Percentiles rank a stretch among this genome's conserved stretches.
phyloP scores from a whole-genome alignment of 2,113 vertebrate species.

The Pteronura brasiliensis region DNA sequence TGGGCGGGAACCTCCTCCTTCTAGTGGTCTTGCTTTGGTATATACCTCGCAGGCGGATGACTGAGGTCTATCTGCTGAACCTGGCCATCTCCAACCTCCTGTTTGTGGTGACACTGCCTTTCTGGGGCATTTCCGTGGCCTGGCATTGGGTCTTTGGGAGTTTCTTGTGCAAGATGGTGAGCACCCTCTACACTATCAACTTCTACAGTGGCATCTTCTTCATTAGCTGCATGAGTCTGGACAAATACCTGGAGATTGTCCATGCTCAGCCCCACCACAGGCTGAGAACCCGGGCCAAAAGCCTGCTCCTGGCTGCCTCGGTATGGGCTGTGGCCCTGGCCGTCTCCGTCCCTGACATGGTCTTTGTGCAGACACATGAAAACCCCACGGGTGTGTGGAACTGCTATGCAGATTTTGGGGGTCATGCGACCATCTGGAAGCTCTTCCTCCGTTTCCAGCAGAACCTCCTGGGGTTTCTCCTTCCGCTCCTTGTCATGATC shows the following conservation, averaged over 20 bases:
- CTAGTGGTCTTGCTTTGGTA: constrained; percentile 69
- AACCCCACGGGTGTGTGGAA: constrained; percentile 10
- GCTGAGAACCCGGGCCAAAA: constrained; percentile 20
- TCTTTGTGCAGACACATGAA: constrained; percentile 75
- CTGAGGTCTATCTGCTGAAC: constrained; percentile 80
- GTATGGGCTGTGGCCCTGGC: constrained; percentile 79
- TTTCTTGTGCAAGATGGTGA: constrained; percentile 80
- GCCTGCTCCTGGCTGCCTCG: not conserved
- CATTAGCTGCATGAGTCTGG: constrained; percentile 83
- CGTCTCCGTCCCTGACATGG: constrained; percentile 79
- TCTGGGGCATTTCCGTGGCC: constrained; percentile 80
- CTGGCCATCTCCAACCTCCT: constrained; percentile 83
- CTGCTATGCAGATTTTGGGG: constrained; percentile 79
- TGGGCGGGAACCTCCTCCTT: constrained; percentile 77
- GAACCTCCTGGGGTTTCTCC: constrained; percentile 81
- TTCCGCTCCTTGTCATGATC: constrained; percentile 80
- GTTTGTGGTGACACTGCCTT: constrained; percentile 83
- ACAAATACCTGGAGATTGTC: constrained; percentile 80
- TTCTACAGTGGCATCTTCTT: constrained; percentile 86
- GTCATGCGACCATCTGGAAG: constrained; percentile 78
- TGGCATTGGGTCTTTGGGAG: constrained; percentile 81
- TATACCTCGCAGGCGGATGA: constrained; percentile 65
- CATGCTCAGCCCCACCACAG: constrained; percentile 47
- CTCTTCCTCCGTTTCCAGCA: constrained; percentile 79
- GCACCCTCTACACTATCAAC: constrained; percentile 79